Evolutionary conservation across 2,797 vertebrate species (phyloP).

Genomic region (Australoheros facetus): DNA sequence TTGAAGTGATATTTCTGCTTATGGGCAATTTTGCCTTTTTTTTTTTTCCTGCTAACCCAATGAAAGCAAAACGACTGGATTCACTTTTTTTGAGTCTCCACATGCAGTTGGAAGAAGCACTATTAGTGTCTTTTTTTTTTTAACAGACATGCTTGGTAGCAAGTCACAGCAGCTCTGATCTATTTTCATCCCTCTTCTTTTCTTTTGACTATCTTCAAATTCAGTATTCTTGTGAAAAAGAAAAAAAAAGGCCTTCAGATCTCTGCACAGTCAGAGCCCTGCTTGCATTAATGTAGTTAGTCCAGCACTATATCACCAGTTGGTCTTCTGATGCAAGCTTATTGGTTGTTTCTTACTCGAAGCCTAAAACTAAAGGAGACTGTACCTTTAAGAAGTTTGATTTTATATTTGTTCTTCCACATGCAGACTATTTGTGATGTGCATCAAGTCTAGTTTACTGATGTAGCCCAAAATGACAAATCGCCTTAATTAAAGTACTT

Average conservation of each 20-base stretch:
- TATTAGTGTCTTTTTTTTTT: conserved; percentile 3
- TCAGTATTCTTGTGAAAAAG: not conserved
- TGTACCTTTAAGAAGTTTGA: not conserved
- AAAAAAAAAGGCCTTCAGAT: not conserved
- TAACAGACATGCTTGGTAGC: conserved; percentile 4
- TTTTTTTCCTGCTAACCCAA: conserved; percentile 27
- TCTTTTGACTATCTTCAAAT: not conserved
- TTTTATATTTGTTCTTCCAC: conserved; percentile 6
- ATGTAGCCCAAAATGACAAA: not conserved
- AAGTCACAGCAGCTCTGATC: not conserved
- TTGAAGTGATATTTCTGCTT: conserved; percentile 47
- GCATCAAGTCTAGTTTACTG: not conserved
- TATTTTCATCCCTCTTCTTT: conserved; percentile 10
- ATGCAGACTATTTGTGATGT: not conserved
- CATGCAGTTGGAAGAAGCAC: conserved; percentile 10
- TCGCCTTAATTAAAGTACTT: not conserved
- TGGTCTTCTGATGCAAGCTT: not conserved
- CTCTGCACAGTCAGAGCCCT: not conserved
- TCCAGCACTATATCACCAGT: not conserved
- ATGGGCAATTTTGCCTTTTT: conserved; percentile 22
- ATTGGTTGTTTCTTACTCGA: not conserved
- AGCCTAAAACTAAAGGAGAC: not conserved
- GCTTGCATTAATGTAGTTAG: not conserved
- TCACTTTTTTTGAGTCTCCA: conserved; percentile 9
- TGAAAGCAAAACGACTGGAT: conserved; percentile 9